A percentile compares a stretch with the other conserved stretches of the same genome.
Evolutionary conservation across 2,888 invertebrate species (phyloP).

Genomic region (Sphinx pinastri): DNA sequence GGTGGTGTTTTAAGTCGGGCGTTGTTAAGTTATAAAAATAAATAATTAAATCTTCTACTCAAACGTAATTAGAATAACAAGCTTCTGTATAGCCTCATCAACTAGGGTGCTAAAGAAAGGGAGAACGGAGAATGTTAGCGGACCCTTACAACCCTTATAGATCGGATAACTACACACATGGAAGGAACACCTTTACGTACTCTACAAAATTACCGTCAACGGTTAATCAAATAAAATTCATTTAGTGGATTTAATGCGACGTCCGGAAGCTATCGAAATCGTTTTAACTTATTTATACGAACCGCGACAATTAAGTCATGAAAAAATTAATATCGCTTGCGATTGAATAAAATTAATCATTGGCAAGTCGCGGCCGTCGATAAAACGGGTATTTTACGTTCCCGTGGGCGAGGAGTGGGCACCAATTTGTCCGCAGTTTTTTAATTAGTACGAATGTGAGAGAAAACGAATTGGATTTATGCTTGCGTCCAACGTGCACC

Average conservation of each 20-base stretch:
- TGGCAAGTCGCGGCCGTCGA: conserved; percentile 49
- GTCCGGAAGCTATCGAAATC: conserved; percentile 18
- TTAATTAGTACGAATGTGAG: conserved; percentile 80
- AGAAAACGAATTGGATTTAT: conserved; percentile 74
- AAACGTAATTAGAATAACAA: no score
- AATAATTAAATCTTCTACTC: no score
- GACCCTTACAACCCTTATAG: no score
- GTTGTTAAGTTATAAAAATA: no score
- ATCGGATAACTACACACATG: no score
- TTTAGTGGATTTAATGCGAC: background rate
- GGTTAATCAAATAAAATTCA: background rate
- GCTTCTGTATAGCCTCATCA: no score
- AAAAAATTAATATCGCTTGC: conserved; percentile 73
- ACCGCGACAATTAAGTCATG: conserved; percentile 72
- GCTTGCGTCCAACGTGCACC: conserved; percentile 9
- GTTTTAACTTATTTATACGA: conserved; percentile 61
- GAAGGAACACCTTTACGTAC: no score
- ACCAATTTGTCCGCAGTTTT: conserved; percentile 82
- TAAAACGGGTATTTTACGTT: conserved; percentile 80
- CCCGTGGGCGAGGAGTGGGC: conserved; percentile 76
- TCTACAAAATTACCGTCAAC: no score
- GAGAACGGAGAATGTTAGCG: no score
- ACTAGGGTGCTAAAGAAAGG: no score
- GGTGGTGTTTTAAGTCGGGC: no score
- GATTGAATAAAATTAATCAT: conserved; percentile 81